Evolutionary conservation across 1,140 invertebrate species (phyloP).

Genomic region (Magallana angulata): DNA sequence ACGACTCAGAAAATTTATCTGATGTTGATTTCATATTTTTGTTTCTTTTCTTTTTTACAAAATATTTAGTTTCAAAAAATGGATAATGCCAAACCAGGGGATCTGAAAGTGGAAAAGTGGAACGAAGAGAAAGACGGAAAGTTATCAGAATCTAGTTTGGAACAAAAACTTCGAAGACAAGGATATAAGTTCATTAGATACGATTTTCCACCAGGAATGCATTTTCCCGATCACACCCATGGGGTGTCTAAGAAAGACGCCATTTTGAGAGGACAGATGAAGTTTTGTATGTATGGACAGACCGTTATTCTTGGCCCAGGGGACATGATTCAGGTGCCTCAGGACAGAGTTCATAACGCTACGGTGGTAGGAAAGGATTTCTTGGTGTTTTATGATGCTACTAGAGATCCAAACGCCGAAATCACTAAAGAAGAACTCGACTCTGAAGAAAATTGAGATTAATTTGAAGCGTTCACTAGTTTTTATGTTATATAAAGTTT

Average conservation of each 20-base stretch:
- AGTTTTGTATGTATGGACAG: constrained; percentile 74
- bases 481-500: no score
- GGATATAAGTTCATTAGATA: constrained; percentile 72
- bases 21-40: no score
- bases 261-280: constrained; percentile 71
- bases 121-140: constrained; percentile 67
- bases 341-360: constrained; percentile 73
- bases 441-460: no score
- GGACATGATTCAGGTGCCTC: constrained; percentile 76
- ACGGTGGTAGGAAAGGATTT: constrained; percentile 70
- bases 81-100: constrained; percentile 37
- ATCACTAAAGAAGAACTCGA: constrained; percentile 24
- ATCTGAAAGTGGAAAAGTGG: constrained; percentile 74
- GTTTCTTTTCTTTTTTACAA: no score
- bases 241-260: constrained; percentile 73
- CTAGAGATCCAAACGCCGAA: constrained; percentile 44
- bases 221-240: constrained; percentile 76
- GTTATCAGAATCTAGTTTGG: constrained; percentile 69
- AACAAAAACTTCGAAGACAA: constrained; percentile 70
- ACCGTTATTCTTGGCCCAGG: constrained; percentile 73
- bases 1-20: no score
- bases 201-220: constrained; percentile 71
- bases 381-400: constrained; percentile 75
- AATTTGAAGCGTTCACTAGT: no score
- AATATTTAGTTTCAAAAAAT: not conserved